Evolutionary conservation across 2,797 vertebrate species (phyloP).

Genomic region (Cheirogaleus major): DNA sequence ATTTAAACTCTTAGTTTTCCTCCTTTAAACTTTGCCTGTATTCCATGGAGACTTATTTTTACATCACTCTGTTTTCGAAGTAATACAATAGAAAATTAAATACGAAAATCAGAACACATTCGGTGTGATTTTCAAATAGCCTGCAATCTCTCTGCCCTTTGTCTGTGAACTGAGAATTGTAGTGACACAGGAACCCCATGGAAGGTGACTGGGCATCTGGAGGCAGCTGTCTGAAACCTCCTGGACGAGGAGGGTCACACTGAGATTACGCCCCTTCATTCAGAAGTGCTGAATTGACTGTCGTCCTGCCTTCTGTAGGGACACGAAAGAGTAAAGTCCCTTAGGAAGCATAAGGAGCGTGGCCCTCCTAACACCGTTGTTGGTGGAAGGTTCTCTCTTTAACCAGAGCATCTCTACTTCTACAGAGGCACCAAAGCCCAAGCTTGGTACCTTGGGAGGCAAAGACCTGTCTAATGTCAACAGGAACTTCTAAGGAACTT

Average conservation of each 20-base stretch:
- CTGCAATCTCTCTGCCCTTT: neutral
- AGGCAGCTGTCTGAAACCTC: neutral
- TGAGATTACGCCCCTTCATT: neutral
- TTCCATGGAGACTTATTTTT: conserved; percentile 16
- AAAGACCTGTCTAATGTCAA: neutral
- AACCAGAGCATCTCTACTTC: neutral
- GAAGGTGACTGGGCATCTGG: neutral
- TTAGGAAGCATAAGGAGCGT: neutral
- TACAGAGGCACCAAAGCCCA: neutral
- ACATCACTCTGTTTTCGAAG: neutral
- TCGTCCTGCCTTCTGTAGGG: neutral
- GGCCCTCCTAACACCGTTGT: neutral
- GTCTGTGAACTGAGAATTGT: neutral
- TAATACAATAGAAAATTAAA: neutral
- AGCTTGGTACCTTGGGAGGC: neutral
- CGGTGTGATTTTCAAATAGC: neutral
- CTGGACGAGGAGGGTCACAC: neutral
- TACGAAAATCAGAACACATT: neutral
- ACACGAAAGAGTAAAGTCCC: too few relatives aligned
- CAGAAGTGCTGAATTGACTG: neutral
- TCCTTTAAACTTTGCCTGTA: neutral
- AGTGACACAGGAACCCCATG: neutral
- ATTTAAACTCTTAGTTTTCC: neutral
- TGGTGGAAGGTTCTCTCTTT: neutral
- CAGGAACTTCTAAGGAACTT: neutral